Conservation (phyloP, 2,113 vertebrate genomes). For the Oriolus oriolus region DNA sequence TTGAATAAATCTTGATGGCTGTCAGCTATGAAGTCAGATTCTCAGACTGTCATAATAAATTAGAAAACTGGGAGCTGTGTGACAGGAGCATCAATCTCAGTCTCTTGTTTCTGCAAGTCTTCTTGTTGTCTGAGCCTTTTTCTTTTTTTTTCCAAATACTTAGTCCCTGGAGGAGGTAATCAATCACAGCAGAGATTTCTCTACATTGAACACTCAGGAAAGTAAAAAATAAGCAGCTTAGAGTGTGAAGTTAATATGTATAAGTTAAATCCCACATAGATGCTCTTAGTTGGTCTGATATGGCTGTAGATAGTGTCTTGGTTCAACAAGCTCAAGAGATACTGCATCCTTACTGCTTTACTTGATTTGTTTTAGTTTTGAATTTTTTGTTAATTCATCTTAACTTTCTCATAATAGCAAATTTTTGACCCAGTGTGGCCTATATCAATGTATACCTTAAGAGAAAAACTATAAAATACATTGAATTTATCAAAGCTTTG, state of each 20-base stretch:
- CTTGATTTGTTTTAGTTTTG: neutral
- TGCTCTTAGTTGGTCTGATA: neutral
- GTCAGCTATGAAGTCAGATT: slow-evolving; percentile 32
- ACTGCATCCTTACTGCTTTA: neutral
- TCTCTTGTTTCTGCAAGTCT: slow-evolving; percentile 41
- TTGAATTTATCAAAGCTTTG: neutral
- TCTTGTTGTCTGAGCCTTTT: slow-evolving; percentile 11
- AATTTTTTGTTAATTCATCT: neutral
- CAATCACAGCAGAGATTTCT: slow-evolving; percentile 10
- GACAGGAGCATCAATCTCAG: slow-evolving; percentile 51
- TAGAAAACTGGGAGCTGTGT: slow-evolving; percentile 5
- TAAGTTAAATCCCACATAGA: neutral
- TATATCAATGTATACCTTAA: neutral
- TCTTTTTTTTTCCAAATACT: neutral
- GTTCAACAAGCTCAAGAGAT: neutral
- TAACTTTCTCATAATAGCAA: neutral
- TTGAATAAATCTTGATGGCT: slow-evolving; percentile 31
- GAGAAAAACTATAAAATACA: neutral
- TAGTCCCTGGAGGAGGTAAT: slow-evolving; percentile 17
- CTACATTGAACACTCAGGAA: neutral
- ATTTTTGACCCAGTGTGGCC: neutral
- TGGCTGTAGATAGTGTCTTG: neutral
- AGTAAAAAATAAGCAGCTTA: neutral
- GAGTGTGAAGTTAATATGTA: neutral
- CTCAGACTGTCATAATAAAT: slow-evolving; percentile 59